Percentiles rank a stretch among this genome's conserved stretches.
Evolutionary conservation across 2,113 vertebrate species (phyloP).

Genomic region (Cephalopterus ornatus): DNA sequence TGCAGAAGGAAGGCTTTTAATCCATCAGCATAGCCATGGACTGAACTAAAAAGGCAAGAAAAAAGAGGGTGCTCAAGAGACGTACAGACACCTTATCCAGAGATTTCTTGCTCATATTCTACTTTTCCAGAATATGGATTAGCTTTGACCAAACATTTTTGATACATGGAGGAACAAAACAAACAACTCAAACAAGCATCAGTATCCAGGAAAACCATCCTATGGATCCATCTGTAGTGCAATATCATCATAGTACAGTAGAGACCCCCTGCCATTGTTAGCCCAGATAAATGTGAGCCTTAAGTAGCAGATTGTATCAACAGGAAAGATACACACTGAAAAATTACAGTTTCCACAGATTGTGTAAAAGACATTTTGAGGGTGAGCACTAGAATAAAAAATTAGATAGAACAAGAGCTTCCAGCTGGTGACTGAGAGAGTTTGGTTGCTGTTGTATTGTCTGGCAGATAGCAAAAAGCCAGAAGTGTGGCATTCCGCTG

Average conservation of each 20-base stretch:
- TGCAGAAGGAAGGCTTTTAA: background rate
- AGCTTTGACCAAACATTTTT: background rate
- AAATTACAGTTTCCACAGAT: background rate
- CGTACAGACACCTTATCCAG: background rate
- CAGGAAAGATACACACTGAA: background rate
- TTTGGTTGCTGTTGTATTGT: background rate
- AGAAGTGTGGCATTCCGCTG: background rate
- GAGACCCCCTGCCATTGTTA: background rate
- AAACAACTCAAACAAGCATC: background rate
- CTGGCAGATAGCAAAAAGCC: background rate
- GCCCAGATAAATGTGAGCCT: background rate
- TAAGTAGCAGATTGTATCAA: background rate
- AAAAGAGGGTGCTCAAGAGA: background rate
- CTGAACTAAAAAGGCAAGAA: background rate
- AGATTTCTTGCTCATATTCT: background rate
- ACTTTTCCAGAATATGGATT: background rate
- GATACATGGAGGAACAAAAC: background rate
- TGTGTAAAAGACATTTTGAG: background rate
- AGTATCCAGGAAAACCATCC: background rate
- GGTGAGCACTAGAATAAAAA: constrained; percentile 20
- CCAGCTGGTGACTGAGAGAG: background rate
- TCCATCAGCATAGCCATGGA: background rate
- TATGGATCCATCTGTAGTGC: background rate
- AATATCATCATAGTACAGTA: background rate
- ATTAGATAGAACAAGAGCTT: background rate